Conservation (phyloP, 2,888 invertebrate species). For the Eupeodes luniger region DNA sequence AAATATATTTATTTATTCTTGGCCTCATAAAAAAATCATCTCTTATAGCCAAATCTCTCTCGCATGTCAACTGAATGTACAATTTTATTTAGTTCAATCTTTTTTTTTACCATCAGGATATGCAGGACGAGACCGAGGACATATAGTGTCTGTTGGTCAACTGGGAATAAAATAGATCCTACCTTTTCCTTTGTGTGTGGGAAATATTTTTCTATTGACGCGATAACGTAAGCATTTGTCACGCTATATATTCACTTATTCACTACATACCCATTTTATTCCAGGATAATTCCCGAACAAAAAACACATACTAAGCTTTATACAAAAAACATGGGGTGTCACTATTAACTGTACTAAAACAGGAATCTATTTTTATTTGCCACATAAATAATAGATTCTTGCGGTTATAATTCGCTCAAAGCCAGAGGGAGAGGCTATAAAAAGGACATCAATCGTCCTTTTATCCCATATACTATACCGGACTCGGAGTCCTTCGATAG, state of each 20-base stretch:
- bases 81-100: constrained; percentile 32
- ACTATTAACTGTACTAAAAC: constrained; percentile 66
- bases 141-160: constrained; percentile 9
- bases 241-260: no score
- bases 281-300: not conserved
- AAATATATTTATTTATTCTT: constrained; percentile 69
- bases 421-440: constrained; percentile 48
- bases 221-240: not conserved
- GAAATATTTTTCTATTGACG: constrained; percentile 40
- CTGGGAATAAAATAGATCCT: not conserved
- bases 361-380: constrained; percentile 72
- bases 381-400: constrained; percentile 72
- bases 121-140: not conserved
- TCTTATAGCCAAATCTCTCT: constrained; percentile 72
- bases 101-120: not conserved
- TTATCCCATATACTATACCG: constrained; percentile 5
- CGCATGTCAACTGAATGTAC: constrained; percentile 58
- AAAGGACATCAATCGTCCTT: constrained; percentile 41
- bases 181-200: no score
- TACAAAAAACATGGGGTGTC: constrained; percentile 67
- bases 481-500: not conserved
- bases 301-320: constrained; percentile 35
- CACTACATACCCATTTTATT: not conserved
- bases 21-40: constrained; percentile 72
- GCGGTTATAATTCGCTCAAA: constrained; percentile 71